Conservation (phyloP, 2,113 vertebrate genomes). For the Neotoma lepida region DNA sequence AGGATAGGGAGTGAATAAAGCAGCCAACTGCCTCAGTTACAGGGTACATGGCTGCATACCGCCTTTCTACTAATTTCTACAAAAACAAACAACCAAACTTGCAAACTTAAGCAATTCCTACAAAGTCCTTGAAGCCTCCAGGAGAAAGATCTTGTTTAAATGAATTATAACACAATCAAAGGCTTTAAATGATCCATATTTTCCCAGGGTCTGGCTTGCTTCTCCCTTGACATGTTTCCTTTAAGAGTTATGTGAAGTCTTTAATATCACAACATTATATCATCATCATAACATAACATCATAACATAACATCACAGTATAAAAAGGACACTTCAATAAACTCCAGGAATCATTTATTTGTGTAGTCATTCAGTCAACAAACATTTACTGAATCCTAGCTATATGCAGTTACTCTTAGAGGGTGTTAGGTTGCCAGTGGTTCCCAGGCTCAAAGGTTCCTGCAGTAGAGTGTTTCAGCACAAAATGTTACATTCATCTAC, state of each 20-base stretch:
- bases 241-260: constrained; percentile 18
- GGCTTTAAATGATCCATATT: neutral
- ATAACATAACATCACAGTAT: no score
- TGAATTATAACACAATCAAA: constrained; percentile 38
- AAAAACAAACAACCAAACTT: neutral
- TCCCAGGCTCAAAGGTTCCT: neutral
- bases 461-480: neutral
- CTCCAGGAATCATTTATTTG: neutral
- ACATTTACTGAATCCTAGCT: neutral
- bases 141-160: constrained; percentile 38
- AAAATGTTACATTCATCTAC: neutral
- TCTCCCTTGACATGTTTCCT: neutral
- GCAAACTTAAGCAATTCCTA: constrained; percentile 16
- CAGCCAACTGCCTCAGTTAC: neutral
- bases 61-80: neutral
- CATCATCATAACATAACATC: no score
- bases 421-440: neutral
- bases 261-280: neutral
- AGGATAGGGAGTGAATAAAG: neutral
- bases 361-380: neutral
- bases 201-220: neutral
- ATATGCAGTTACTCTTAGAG: neutral
- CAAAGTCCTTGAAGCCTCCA: constrained; percentile 28
- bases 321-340: constrained; percentile 14
- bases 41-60: neutral